Evolutionary conservation across 2,113 vertebrate species (phyloP).

Genomic region (Eurypyga helias): DNA sequence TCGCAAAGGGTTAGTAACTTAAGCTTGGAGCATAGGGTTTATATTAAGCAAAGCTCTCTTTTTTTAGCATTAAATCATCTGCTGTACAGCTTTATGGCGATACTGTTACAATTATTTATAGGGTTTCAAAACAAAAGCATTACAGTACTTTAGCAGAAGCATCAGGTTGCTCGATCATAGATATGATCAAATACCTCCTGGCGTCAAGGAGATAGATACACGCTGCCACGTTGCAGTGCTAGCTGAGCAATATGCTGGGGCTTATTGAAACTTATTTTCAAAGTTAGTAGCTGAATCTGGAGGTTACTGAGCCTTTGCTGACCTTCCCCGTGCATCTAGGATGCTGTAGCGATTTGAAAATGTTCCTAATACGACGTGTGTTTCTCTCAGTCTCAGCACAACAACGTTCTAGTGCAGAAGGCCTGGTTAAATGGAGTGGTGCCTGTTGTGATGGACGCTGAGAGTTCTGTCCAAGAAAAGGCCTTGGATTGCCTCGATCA

Average conservation of each 20-base stretch:
- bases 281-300: background rate
- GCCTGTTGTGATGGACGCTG: conserved; percentile 84
- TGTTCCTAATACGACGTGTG: background rate
- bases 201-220: background rate
- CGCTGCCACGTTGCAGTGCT: background rate
- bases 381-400: conserved; percentile 76
- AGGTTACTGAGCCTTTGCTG: background rate
- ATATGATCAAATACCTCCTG: background rate
- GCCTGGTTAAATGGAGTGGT: conserved; percentile 87
- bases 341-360: background rate
- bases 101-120: background rate
- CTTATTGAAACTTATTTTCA: background rate
- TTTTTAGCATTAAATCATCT: conserved; percentile 25
- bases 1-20: conserved; percentile 14
- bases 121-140: background rate
- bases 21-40: background rate
- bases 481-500: conserved; percentile 89
- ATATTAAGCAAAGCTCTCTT: conserved; percentile 24
- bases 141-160: background rate
- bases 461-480: conserved; percentile 89
- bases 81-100: background rate
- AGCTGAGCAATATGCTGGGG: background rate
- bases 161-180: background rate
- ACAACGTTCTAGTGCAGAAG: conserved; percentile 79
- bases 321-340: background rate